A percentile compares a stretch with the other conserved stretches of the same genome.
phyloP scores from a whole-genome alignment of 1,140 invertebrate genomes.

The Gonioctena quinquepunctata region DNA sequence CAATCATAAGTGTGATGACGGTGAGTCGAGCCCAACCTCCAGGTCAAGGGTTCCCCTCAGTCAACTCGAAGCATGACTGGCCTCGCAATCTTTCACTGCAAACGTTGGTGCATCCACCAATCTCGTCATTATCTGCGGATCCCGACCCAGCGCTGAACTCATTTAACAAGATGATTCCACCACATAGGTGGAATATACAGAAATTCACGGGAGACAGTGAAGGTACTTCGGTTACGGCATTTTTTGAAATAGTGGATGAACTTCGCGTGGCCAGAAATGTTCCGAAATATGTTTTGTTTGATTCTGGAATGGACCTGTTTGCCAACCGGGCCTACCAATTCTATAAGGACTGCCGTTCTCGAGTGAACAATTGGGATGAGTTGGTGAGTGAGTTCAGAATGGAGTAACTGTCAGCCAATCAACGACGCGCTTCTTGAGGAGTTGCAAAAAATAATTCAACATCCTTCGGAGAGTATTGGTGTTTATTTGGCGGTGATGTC shows the following conservation, averaged over 20 bases:
- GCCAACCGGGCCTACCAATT: conserved; percentile 9
- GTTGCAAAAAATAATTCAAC: conserved; percentile 19
- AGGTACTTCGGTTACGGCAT: conserved; percentile 16
- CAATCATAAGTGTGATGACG: not conserved
- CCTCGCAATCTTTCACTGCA: not conserved
- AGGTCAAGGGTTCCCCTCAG: not conserved
- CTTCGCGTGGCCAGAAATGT: conserved; percentile 13
- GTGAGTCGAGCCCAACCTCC: not conserved
- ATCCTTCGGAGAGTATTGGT: conserved; percentile 20
- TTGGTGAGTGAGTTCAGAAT: conserved; percentile 28
- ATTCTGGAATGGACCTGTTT: conserved; percentile 26
- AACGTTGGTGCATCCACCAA: not conserved
- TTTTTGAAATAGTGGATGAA: conserved; percentile 19
- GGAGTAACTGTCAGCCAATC: conserved; percentile 26
- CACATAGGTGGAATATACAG: conserved; percentile 2
- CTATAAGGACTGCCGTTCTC: conserved; percentile 35
- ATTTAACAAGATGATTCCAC: not conserved
- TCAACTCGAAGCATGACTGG: not conserved
- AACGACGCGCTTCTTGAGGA: conserved; percentile 27
- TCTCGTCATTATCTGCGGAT: not conserved
- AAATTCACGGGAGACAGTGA: not conserved
- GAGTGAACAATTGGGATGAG: conserved; percentile 17
- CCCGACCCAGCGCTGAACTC: not conserved
- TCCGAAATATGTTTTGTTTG: conserved; percentile 5
- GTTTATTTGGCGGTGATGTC: conserved; percentile 24